Conservation (phyloP, 2,888 invertebrate species). For the Lochmaea crataegi region DNA sequence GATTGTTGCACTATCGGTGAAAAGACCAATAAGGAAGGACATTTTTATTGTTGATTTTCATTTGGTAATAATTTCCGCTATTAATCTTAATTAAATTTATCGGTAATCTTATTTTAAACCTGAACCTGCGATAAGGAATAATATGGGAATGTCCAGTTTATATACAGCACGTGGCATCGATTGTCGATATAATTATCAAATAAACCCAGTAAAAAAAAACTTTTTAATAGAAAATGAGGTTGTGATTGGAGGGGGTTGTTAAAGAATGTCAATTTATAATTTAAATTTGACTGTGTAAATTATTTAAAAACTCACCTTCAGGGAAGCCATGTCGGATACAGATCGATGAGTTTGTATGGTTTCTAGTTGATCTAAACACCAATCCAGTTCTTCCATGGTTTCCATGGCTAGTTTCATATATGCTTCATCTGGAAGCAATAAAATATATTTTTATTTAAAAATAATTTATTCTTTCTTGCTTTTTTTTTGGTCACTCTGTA, state of each 20-base stretch:
- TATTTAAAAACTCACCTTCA: constrained; percentile 80
- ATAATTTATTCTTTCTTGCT: too few relatives aligned
- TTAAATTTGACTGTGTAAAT: too few relatives aligned
- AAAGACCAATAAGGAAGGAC: neutral
- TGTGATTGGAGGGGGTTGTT: too few relatives aligned
- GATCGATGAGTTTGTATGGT: constrained; percentile 99
- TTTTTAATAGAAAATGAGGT: neutral
- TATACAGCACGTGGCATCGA: neutral
- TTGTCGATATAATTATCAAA: too few relatives aligned
- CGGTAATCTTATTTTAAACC: neutral
- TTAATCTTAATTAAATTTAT: neutral
- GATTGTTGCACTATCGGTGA: neutral
- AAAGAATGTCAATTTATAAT: too few relatives aligned
- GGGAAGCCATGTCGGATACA: constrained; percentile 99
- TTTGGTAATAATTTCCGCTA: neutral
- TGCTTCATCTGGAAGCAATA: constrained; percentile 79
- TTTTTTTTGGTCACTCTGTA: too few relatives aligned
- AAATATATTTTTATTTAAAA: neutral
- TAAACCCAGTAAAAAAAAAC: too few relatives aligned
- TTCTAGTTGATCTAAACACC: constrained; percentile 99
- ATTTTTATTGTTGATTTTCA: neutral
- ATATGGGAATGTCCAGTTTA: neutral
- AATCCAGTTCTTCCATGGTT: constrained; percentile 98
- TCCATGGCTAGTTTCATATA: constrained; percentile 95
- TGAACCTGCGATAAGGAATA: neutral